A percentile compares a stretch with the other conserved stretches of the same genome.
Conservation (phyloP, 2,113 vertebrate species). For the Nerophis lumbriciformis region DNA sequence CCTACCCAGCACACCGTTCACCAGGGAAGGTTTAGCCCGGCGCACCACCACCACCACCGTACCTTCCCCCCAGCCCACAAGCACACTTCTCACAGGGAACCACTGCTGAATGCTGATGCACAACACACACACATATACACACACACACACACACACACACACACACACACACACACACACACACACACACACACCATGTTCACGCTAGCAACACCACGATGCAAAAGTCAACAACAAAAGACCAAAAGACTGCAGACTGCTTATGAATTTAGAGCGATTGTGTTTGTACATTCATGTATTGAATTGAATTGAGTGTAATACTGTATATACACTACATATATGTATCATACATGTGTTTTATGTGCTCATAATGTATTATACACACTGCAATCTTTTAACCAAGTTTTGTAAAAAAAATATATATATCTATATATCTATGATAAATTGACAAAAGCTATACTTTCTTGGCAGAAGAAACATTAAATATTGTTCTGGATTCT, state of each 20-base stretch:
- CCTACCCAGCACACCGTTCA: conserved; percentile 59
- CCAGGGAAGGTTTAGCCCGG: conserved; percentile 34
- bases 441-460: too few relatives aligned
- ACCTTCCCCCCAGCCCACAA: conserved; percentile 13
- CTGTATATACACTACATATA: too few relatives aligned
- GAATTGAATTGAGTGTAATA: too few relatives aligned
- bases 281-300: too few relatives aligned
- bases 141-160: conserved; percentile 17
- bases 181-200: conserved; percentile 4
- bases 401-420: too few relatives aligned
- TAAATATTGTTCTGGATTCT: too few relatives aligned
- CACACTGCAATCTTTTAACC: too few relatives aligned
- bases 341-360: too few relatives aligned
- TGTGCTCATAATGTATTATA: too few relatives aligned
- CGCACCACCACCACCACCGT: conserved; percentile 15
- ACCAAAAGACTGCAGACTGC: not conserved
- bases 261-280: too few relatives aligned
- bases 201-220: not conserved
- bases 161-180: not conserved
- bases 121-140: conserved; percentile 26
- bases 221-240: conserved; percentile 19
- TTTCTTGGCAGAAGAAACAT: too few relatives aligned
- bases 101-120: conserved; percentile 64
- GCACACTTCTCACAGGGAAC: conserved; percentile 45
- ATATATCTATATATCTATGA: too few relatives aligned